Evolutionary conservation across 1,140 invertebrate genomes (phyloP).

Genomic region (Papilio dardanus): DNA sequence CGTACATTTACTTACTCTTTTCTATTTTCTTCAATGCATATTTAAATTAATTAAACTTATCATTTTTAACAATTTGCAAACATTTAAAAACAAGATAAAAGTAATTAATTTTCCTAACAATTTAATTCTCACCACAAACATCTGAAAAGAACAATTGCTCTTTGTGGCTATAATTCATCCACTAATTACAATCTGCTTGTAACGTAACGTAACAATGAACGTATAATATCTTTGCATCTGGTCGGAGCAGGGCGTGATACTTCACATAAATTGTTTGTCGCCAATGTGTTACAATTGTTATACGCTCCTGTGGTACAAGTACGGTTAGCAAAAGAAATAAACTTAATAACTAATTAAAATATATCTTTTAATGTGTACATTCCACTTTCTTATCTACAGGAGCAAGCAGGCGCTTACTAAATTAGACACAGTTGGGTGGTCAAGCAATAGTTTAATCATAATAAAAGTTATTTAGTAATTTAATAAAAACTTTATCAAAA

Average conservation of each 20-base stretch:
- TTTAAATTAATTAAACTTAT: background rate
- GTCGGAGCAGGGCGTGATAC: constrained; percentile 43
- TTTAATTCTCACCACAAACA: background rate
- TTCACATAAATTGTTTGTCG: constrained; percentile 53
- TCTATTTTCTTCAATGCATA: background rate
- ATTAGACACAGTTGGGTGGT: no score
- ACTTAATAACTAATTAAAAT: no score
- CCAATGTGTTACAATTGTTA: constrained; percentile 52
- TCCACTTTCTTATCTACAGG: no score
- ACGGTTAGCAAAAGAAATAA: constrained; percentile 40
- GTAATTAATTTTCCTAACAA: background rate
- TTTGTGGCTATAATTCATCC: constrained; percentile 31
- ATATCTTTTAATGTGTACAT: no score
- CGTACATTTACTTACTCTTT: background rate
- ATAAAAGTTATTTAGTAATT: no score
- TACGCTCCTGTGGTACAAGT: constrained; percentile 38
- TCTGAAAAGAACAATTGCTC: background rate
- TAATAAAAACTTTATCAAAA: no score
- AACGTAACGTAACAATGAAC: constrained; percentile 42
- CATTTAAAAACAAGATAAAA: no score
- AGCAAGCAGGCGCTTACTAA: no score
- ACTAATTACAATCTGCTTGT: constrained; percentile 19
- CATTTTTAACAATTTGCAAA: background rate
- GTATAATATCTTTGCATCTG: constrained; percentile 46
- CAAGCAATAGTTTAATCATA: no score